A percentile compares a stretch with the other conserved stretches of the same genome.
Evolutionary conservation across 2,113 vertebrate genomes (phyloP).

Genomic region (Microtus richardsoni): DNA sequence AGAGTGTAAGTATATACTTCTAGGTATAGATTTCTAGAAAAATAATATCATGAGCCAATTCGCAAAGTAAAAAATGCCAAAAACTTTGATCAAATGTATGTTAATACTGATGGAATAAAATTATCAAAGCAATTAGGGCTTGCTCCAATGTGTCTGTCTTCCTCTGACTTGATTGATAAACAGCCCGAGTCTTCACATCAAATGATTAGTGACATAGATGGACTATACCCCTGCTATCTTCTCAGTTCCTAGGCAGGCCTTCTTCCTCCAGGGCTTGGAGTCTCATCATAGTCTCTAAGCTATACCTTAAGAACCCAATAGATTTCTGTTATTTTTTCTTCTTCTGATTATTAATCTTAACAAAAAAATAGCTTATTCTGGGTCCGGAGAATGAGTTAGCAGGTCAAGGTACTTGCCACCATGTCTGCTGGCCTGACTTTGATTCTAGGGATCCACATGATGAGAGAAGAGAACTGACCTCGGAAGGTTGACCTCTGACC

Average conservation of each 20-base stretch:
- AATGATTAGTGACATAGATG: background rate
- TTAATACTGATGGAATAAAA: slow-evolving; percentile 7
- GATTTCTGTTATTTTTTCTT: background rate
- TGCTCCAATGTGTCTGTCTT: background rate
- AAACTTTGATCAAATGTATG: background rate
- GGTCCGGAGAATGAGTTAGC: background rate
- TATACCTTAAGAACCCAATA: background rate
- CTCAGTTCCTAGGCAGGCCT: background rate
- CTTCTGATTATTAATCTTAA: background rate
- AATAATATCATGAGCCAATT: background rate
- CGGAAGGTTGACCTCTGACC: background rate
- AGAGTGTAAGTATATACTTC: background rate
- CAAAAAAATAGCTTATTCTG: background rate
- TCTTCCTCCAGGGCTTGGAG: background rate
- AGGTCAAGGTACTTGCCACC: background rate
- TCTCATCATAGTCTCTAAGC: background rate
- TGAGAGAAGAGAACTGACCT: background rate
- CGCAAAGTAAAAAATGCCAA: slow-evolving; percentile 10
- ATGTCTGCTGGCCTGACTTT: background rate
- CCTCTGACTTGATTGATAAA: background rate
- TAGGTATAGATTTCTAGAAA: background rate
- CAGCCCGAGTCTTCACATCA: background rate
- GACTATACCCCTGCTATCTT: background rate
- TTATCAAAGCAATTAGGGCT: background rate
- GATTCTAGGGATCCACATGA: background rate